A percentile compares a stretch with the other conserved stretches of the same genome.
phyloP scores from a whole-genome alignment of 2,113 vertebrate species.

The Orthonyx spaldingii region DNA sequence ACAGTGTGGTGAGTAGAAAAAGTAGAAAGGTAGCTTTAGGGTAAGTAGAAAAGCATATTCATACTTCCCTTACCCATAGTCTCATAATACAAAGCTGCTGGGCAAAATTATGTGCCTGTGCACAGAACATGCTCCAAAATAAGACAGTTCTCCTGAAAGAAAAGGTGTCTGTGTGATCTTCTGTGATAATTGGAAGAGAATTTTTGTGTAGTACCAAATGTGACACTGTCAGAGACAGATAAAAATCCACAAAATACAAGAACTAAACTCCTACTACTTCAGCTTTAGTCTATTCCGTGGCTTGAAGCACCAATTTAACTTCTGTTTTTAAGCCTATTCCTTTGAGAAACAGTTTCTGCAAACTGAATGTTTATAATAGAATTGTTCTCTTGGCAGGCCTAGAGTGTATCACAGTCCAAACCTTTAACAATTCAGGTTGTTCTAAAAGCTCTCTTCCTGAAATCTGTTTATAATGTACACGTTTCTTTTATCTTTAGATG shows the following conservation, averaged over 20 bases:
- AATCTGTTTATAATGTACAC: background rate
- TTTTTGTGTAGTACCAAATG: background rate
- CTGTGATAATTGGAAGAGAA: background rate
- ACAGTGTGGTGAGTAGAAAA: background rate
- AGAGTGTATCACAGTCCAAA: background rate
- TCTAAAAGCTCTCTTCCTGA: background rate
- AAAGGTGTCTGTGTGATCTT: background rate
- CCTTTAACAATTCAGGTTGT: background rate
- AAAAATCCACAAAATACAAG: background rate
- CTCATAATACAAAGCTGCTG: background rate
- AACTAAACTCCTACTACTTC: background rate
- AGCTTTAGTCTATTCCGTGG: background rate
- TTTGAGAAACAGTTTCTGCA: background rate
- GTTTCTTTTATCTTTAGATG: slow-evolving; percentile 69
- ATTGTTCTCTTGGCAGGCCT: background rate
- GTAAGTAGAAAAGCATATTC: background rate
- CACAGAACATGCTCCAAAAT: background rate
- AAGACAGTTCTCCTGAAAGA: background rate
- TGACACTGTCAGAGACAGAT: background rate
- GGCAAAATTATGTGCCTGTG: background rate
- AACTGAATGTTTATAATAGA: background rate
- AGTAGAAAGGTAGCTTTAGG: background rate
- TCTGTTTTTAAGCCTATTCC: background rate
- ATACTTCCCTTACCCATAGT: background rate
- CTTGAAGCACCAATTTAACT: background rate